Conservation (phyloP, 2,113 vertebrate genomes). For the Sorex fumeus region DNA sequence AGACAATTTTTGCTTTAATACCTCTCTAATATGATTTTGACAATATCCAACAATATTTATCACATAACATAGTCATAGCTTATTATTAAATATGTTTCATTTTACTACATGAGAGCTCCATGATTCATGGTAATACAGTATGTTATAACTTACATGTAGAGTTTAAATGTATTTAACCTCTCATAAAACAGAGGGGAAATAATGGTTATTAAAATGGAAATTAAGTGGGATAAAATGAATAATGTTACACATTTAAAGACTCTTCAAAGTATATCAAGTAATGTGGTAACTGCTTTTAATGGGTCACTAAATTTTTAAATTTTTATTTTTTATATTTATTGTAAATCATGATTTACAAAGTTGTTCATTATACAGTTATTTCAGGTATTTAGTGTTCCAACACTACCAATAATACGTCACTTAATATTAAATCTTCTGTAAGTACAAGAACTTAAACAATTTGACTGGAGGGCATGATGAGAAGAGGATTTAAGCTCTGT, state of each 20-base stretch:
- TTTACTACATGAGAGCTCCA: background rate
- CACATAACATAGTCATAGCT: background rate
- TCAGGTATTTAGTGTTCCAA: no score
- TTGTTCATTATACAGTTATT: no score
- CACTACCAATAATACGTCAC: no score
- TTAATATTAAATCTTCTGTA: no score
- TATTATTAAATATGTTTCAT: background rate
- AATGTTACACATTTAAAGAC: background rate
- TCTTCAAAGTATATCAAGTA: background rate
- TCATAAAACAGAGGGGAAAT: no score
- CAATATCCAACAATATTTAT: background rate
- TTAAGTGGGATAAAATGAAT: background rate
- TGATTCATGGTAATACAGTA: background rate
- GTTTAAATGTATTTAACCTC: no score
- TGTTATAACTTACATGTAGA: no score
- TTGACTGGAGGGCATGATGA: background rate
- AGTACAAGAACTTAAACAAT: background rate
- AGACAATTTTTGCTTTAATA: background rate
- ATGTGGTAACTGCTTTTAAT: constrained; percentile 23
- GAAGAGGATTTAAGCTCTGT: background rate
- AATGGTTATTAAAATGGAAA: background rate
- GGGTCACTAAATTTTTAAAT: constrained; percentile 11
- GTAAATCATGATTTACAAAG: no score
- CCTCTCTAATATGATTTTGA: background rate
- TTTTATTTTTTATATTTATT: no score